Evolutionary conservation across 2,113 vertebrate genomes (phyloP), one percentile per base, ranked within the genome.

Genomic region (Dicentrarchus labrax): DNA sequence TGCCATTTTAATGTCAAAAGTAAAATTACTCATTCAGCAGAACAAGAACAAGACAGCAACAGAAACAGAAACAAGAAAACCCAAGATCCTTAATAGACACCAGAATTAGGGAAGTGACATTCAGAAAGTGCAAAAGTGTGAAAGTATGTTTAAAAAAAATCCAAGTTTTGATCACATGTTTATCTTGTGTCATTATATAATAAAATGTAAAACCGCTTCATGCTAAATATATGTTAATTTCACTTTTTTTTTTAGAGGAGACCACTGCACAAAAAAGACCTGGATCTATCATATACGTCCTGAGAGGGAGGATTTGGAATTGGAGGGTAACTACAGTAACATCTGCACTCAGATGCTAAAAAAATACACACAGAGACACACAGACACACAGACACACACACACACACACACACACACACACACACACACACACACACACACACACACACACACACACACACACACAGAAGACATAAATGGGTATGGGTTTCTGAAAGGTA

Each of bases 221-320:
- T 47, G 8, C 41, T 72, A 4, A 66, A 66, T 66, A 66, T 66
- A 21, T 77, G 38, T 54, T 24, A 12, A 47, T 30, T 19, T 38
- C 15, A 2, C 10, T 45, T 1, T 47, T 2, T 60, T 17, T 41
- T 89, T 56, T 22, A 93, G 90, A 10, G 87, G 67, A 7, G 85
- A 89, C 3, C 22, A 60, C 45, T 91, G 91, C 64, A 7, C 54
- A 0, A 85, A 62, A 4, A 21, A 83, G 75, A 87, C 16, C 7
- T 94, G 91, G 91, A 92, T 74, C 48, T 94, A 91, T 68, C 61
- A 72, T 1, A 66, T 88, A 9, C 61, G 30, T 6, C 71, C 83
- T 45, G 88, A 61, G 8, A 78, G 77, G 43, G 82, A 88, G 13
- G 87, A 90, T 39, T 9, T 94, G 78, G 72, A 72, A 8, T 69